Percentiles rank a stretch among this genome's conserved stretches.
These are phyloP conservation scores for Rhagonycha fulva DNA, from an alignment of 2,888 invertebrate species.

Conservation along the genomic window DNA sequence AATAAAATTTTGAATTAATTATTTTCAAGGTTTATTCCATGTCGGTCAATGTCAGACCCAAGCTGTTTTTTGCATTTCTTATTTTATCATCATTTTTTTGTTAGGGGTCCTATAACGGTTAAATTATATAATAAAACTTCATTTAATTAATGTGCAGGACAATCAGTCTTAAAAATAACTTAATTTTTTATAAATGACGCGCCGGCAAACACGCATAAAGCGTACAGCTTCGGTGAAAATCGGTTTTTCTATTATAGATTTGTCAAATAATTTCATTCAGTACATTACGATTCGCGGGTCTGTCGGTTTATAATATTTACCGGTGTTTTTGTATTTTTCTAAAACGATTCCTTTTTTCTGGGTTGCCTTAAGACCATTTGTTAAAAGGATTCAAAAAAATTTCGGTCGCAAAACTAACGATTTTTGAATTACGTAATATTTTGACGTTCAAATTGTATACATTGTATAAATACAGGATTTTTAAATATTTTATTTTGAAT, in stretches of 20 bases:
- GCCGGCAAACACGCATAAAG: not conserved
- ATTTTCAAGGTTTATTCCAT: not conserved
- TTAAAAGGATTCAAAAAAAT: not conserved
- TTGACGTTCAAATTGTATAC: not conserved
- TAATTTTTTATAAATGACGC: not conserved
- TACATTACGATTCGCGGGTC: constrained; percentile 10
- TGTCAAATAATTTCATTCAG: constrained; percentile 12
- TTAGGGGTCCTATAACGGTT: not conserved
- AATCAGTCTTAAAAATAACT: constrained; percentile 9
- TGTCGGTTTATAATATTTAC: not conserved
- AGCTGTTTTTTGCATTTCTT: not conserved
- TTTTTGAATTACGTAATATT: not conserved
- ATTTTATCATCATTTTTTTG: not conserved
- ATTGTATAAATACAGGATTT: not conserved
- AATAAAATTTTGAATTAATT: not conserved
- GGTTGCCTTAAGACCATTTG: not conserved
- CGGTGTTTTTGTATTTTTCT: not conserved
- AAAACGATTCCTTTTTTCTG: not conserved
- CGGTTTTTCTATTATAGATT: constrained; percentile 18
- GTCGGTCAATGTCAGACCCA: not conserved
- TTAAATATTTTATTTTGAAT: not conserved
- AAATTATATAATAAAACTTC: not conserved
- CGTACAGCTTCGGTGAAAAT: constrained; percentile 12
- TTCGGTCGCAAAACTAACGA: not conserved
- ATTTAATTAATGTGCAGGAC: constrained; percentile 1